phyloP scores from a whole-genome alignment of 2,888 invertebrate species.

The Nezara viridula region DNA sequence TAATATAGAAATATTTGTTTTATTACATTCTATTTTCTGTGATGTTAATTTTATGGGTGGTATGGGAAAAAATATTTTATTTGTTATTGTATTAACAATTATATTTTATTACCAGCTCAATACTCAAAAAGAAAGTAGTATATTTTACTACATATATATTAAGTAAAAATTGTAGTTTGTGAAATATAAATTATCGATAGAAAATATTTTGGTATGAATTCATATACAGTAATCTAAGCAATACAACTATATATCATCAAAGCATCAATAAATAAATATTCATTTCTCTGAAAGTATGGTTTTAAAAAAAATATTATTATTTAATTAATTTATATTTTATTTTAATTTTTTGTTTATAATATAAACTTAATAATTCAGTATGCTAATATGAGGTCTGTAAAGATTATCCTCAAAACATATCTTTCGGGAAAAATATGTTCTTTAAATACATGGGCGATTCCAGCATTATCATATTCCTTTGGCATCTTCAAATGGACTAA shows the following conservation, averaged over 20 bases:
- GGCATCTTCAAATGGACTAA: too few species aligned
- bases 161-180: background rate
- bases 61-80: background rate
- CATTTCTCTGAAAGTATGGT: too few species aligned
- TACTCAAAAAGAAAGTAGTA: background rate
- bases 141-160: background rate
- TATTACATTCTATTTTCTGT: slow-evolving; percentile 24
- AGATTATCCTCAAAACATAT: too few species aligned
- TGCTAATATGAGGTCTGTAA: too few species aligned
- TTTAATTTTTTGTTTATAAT: too few species aligned
- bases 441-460: too few species aligned
- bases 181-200: background rate
- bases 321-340: too few species aligned
- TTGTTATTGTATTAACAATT: background rate
- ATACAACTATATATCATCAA: background rate
- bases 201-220: background rate
- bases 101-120: background rate
- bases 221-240: background rate
- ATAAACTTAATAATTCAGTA: too few species aligned
- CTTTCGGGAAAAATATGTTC: too few species aligned
- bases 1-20: background rate
- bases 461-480: too few species aligned
- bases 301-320: too few species aligned
- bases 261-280: background rate
- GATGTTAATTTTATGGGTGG: background rate